Base-by-base conservation (phyloP, 2,797 vertebrate species). In the Oreonectes daqikongensis region DNA sequence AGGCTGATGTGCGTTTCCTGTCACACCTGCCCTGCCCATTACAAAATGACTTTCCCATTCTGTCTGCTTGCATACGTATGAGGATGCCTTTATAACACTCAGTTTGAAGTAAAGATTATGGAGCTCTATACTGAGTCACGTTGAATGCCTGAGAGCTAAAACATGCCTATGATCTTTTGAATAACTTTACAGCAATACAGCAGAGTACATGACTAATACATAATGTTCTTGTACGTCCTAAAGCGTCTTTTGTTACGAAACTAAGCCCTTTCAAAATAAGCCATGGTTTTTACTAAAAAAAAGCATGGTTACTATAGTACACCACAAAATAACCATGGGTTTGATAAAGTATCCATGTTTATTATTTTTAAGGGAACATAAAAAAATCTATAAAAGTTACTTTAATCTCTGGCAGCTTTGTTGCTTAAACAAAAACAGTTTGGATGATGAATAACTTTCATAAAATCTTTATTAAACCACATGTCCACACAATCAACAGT, bases 91-190 rank as follows among this genome's bases (percentile, higher is more conserved):
- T 35, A 46, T 40, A 30, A 24, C 75, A 24, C 22, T 50, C 44
- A 64, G 12, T 12, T 40, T 48, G 18, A 44, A 44, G 4, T 50
- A 63, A 48, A 72, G 66, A 78, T 77, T 50, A 69, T 55, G 55
- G 68, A 22, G 20, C 20, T 40, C n/a, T 55, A 8, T 7, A 40
- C 66, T 81, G 79, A 72, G 63, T 83, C 78, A 75, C 10, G 1
- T 20, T 42, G 35, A 69, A 55, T 26, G 53, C 24, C 75, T 14
- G 17, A 40, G 38, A 71, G 67, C 67, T 32, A 35, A 22, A 46
- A 55, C 57, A 22, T 75, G 52, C 15, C 24, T 32, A 22, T 15
- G 22, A 35, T 42, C 15, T 69, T 20, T 46, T 72, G 44, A 60
- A 35, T 15, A 40, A 2, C 11, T 15, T 30, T 18, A 26, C 8